Evolutionary conservation across 2,888 invertebrate genomes (phyloP).

Genomic region (Aricia artaxerxes): DNA sequence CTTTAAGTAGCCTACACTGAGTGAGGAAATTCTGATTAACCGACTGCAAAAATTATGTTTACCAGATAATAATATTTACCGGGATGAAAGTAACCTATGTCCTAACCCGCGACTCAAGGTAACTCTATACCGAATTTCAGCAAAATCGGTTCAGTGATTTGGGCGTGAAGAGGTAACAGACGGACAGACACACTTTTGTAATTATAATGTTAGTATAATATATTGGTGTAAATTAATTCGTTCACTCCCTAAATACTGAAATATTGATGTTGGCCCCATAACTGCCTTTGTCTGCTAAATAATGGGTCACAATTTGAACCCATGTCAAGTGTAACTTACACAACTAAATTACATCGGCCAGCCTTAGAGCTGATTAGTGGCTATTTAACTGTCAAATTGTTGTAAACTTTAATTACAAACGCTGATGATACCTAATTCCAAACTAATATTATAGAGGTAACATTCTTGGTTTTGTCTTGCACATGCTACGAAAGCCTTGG

Average conservation of each 20-base stretch:
- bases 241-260: not conserved
- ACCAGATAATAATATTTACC: no score
- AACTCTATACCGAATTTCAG: not conserved
- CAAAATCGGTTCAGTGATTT: no score
- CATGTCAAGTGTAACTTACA: conserved; percentile 7
- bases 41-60: no score
- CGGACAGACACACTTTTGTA: no score
- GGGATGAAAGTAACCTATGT: no score
- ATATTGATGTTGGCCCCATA: not conserved
- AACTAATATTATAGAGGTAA: no score
- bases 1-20: no score
- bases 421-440: not conserved
- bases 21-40: no score
- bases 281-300: not conserved
- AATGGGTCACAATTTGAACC: not conserved
- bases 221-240: not conserved
- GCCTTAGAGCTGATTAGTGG: not conserved
- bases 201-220: not conserved
- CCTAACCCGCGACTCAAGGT: no score
- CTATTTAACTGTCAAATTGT: not conserved
- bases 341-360: not conserved
- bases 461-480: no score
- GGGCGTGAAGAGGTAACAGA: no score
- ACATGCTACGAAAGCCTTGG: no score
- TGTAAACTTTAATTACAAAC: not conserved